Base-by-base conservation (phyloP, 1,140 invertebrate species). In the Apis florea region DNA sequence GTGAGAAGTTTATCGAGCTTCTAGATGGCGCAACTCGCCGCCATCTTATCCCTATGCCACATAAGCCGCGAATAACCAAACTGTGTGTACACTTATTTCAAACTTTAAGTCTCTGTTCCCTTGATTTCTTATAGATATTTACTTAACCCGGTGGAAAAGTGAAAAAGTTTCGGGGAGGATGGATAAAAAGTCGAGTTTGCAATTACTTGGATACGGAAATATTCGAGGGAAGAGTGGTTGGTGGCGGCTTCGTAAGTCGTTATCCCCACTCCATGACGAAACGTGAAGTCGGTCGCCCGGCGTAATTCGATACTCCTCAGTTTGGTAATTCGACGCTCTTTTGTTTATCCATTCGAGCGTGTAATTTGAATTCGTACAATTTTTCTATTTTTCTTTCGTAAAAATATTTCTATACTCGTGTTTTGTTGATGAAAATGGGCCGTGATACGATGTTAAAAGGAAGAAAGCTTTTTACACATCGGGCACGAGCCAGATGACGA, bases 1-100 rank as follows among this genome's bases (percentile, higher is more conserved):
- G 69, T 54, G 74, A 66, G 77, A 70, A 74, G 83, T 84, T 86
- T 71, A 79, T 68, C 85, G 58, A 11, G 17, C n/a, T 24, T 54
- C 72, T 31, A n/a, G n/a, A 5, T 24, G 64, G 31, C 19, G 47
- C 71, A 31, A 58, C 40, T 49, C 2, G 69, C 53, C 26, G 26
- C 49, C 69, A 56, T 26, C 24, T 53, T 63, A 40, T 4, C 6
- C n/a, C 68, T 26, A 21, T 17, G 59, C 31, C 17, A 5, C 5
- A 15, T 17, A 17, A 9, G n/a, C 40, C 24, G 61, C 21, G 10
- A 63, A 40, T 31, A 24, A 19, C 31, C 54, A 2, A 15, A 12
- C 13, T 11, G 11, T 11, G 2, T 11, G 2, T 70, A 15, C 21
- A 10, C 24, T 26, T 70, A 54, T 12, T 40, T 3, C 31, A 54